These are phyloP conservation scores for Isichthys henryi DNA, from an alignment of 2,113 vertebrate species.

Conservation along the genomic window DNA sequence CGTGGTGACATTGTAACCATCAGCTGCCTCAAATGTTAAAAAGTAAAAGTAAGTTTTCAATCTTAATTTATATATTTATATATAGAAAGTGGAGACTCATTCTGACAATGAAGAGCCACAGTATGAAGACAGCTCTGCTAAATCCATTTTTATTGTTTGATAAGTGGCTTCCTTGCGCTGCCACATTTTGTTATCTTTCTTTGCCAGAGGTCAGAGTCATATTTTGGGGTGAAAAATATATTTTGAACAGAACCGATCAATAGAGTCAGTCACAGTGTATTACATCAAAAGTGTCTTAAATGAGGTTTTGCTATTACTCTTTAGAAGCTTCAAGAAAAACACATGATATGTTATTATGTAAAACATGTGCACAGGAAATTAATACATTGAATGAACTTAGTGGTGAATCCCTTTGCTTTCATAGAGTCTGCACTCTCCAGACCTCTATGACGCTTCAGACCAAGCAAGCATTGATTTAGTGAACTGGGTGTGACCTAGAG, in stretches of 20 bases:
- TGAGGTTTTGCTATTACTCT: background rate
- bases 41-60: background rate
- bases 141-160: background rate
- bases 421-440: background rate
- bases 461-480: background rate
- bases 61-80: background rate
- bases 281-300: background rate
- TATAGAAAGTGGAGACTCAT: background rate
- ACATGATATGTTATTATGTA: background rate
- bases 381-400: background rate
- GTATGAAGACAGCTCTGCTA: background rate
- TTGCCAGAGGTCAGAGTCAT: background rate
- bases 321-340: background rate
- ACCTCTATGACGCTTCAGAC: background rate
- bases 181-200: background rate
- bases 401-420: background rate
- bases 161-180: background rate
- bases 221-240: background rate
- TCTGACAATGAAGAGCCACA: background rate
- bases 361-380: background rate
- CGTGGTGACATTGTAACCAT: background rate
- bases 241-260: background rate
- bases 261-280: background rate
- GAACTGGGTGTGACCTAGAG: background rate
- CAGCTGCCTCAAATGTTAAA: background rate